Base-by-base conservation (phyloP, 2,888 invertebrate species). In the Arrhopalites spinosus region DNA sequence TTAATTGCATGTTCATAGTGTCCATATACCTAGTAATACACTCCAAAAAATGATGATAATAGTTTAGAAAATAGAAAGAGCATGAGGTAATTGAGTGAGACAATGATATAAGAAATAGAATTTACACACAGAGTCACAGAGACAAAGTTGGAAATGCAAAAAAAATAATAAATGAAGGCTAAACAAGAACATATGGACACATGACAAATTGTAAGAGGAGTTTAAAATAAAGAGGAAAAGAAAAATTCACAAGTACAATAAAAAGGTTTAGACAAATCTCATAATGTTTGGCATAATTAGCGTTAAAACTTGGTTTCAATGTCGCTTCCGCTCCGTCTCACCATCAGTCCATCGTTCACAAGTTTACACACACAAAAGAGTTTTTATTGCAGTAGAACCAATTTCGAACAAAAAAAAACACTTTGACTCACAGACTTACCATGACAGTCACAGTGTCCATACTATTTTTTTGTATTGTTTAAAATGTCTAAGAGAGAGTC, bases 221-320 rank as follows among this genome's bases (percentile, higher is more conserved):
- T 15, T 27, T 27, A 63, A 63, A 27, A 30, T 5, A 29, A 29
- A 29, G 29, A 29, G 30, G 7, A 63, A 63, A 63, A 2, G 17
- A 29, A 63, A 25, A 63, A 27, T 17, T 3, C 20, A 5, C 7
- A 15, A 11, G 27, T 11, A 20, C 59, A 61, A 25, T 25, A 61
- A n/a, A n/a, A n/a, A n/a, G n/a, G 53, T n/a, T 3, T 20, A 20
- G 3, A 13, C 11, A 45, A 45, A 15, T 45, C 47, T 13, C 20
- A n/a, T n/a, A n/a, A n/a, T n/a, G n/a, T n/a, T n/a, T 11, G 29
- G 29, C 20, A 43, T 71, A 71, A 71, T 61, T 71, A 71, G 71
- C 71, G 71, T 71, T 71, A 59, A n/a, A 71, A 71, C 61, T 30
- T 71, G 71, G 43, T 30, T 71, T 71, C 71, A 71, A 71, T 71